Conservation (phyloP, 2,797 vertebrate genomes). For the Rousettus madagascariensis region DNA sequence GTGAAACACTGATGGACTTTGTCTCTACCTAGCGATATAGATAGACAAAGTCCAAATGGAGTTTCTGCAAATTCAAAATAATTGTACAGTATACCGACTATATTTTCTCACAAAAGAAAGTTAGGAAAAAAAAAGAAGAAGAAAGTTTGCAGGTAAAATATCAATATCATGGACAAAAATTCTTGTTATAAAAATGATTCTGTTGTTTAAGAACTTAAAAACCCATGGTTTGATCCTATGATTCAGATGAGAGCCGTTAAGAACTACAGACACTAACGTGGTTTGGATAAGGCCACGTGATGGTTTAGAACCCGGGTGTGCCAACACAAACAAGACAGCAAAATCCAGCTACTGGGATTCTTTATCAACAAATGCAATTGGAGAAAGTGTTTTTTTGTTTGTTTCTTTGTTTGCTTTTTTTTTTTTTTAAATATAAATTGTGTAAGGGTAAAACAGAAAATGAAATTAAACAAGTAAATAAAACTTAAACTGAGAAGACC, state of each 20-base stretch:
- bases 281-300: neutral
- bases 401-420: neutral
- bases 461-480: neutral
- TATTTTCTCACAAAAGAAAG: neutral
- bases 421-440: neutral
- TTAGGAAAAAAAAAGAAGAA: neutral
- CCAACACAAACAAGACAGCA: neutral
- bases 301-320: neutral
- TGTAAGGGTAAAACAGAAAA: neutral
- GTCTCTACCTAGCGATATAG: neutral
- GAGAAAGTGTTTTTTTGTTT: neutral
- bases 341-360: neutral
- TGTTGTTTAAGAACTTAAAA: neutral
- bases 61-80: neutral
- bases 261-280: neutral
- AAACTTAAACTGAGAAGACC: neutral
- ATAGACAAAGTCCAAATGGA: neutral
- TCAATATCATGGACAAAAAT: neutral
- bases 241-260: neutral
- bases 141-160: neutral
- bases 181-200: neutral
- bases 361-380: neutral
- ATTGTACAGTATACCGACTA: neutral
- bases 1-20: constrained; percentile 21
- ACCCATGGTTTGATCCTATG: neutral